Base-by-base conservation (phyloP, 1,140 invertebrate genomes). In the Coboldia fuscipes region DNA sequence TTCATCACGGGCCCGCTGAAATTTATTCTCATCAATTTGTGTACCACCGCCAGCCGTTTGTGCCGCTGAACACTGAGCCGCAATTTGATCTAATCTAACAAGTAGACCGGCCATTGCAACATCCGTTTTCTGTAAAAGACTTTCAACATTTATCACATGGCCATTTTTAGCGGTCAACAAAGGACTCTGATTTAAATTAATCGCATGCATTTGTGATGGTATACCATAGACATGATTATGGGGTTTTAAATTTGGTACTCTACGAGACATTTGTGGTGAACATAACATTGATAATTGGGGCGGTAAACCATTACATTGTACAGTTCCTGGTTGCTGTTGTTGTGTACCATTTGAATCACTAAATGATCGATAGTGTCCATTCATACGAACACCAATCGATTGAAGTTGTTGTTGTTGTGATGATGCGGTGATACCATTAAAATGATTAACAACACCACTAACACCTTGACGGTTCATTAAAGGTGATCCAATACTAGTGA, bases 1-100 rank as follows among this genome's bases (percentile, higher is more conserved):
- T 42, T 75, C 68, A 38, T 82, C 79, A 45, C 74, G 70, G 4
- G 77, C 74, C 10, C 61, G 61, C 60, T 75, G 57, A 48, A 76
- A 79, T 42, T 74, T 75, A 19, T 66, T 62, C 50, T 78, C 75
- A 43, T 72, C 72, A 41, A 76, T 74, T 35, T 67, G 65, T 27
- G 63, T 62, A 0, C 72, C 72, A 1, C 74, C 73, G 1, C 73
- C 73, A 17, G 71, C 70, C 0, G 65, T 57, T 43, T 77, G 74
- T 8, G 72, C 70, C 16, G 66, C 64, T 8, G 65, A 64, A 41
- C 74, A 77, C 37, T 69, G 66, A 30, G 68, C 66, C 0, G 71
- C 69, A 17, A 72, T 65, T 42, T 74, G 71, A 39, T 75, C 72
- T 36, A 80, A 46, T 34, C 70, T 54, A 31, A 66, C 60, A 26